Conservation (phyloP, 1,140 invertebrate genomes). For the Acromyrmex charruanus region DNA sequence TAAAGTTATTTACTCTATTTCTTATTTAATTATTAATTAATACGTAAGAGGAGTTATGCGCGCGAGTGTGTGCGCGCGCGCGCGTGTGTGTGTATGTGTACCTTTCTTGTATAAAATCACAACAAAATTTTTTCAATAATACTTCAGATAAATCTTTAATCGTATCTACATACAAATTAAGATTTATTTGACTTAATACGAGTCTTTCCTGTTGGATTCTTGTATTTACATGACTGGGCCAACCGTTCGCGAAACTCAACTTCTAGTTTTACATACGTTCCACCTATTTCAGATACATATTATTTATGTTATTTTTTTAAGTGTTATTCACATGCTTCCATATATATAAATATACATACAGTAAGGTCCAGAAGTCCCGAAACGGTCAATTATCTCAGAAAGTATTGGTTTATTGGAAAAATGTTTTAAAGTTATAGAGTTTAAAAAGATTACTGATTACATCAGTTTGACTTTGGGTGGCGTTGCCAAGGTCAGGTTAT, state of each 20-base stretch:
- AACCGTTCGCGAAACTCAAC: conserved; percentile 90
- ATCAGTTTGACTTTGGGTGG: too few relatives aligned
- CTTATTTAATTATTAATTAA: conserved; percentile 20
- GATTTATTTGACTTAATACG: conserved; percentile 67
- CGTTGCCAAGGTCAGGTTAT: too few relatives aligned
- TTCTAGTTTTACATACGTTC: conserved; percentile 90
- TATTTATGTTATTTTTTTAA: conserved; percentile 26
- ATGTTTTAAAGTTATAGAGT: too few relatives aligned
- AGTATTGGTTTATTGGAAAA: too few relatives aligned
- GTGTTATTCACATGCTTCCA: background rate
- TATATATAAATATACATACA: too few relatives aligned
- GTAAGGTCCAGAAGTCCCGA: too few relatives aligned
- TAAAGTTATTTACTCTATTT: background rate
- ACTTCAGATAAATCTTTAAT: background rate
- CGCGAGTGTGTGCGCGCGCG: too few relatives aligned
- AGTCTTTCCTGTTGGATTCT: conserved; percentile 74
- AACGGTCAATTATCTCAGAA: too few relatives aligned
- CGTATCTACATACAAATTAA: conserved; percentile 19
- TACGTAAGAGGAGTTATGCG: background rate
- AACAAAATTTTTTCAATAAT: conserved; percentile 8
- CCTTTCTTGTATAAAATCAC: conserved; percentile 1
- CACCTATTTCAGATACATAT: conserved; percentile 85
- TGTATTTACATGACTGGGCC: conserved; percentile 78
- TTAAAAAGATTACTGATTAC: too few relatives aligned
- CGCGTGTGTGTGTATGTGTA: too few relatives aligned